Conservation (phyloP, 2,113 vertebrate species). For the Heterochromis multidens region DNA sequence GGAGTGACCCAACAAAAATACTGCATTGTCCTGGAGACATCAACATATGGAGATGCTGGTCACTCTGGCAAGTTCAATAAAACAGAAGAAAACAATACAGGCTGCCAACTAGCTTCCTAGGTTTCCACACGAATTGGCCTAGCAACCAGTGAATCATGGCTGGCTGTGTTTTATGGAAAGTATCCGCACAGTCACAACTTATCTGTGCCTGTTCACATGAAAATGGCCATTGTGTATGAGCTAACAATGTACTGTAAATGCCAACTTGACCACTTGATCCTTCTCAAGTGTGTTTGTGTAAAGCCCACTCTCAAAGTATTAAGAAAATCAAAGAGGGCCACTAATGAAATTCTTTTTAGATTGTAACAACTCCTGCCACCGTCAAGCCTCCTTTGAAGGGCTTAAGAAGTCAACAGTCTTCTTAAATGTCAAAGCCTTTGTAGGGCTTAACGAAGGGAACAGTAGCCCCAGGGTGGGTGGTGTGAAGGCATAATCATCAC, state of each 20-base stretch:
- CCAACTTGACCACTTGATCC: slow-evolving; percentile 33
- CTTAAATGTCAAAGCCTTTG: slow-evolving; percentile 64
- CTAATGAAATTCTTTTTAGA: slow-evolving; percentile 67
- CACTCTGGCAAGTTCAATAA: slow-evolving; percentile 12
- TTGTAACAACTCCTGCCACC: slow-evolving; percentile 32
- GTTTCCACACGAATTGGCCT: slow-evolving; percentile 24
- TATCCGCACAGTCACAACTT: slow-evolving; percentile 1
- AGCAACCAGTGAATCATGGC: slow-evolving; percentile 35
- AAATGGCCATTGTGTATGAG: slow-evolving; percentile 5
- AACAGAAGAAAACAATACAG: slow-evolving; percentile 36
- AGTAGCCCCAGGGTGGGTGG: slow-evolving; percentile 20
- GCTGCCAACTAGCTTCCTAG: slow-evolving; percentile 23
- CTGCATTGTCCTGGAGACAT: slow-evolving; percentile 18
- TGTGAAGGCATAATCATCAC: slow-evolving; percentile 35
- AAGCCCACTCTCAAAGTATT: slow-evolving; percentile 34
- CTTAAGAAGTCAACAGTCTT: slow-evolving; percentile 54
- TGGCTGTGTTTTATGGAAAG: slow-evolving; percentile 43
- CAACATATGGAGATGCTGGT: slow-evolving; percentile 25
- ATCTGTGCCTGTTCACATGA: slow-evolving; percentile 6
- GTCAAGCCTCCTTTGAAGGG: slow-evolving; percentile 45
- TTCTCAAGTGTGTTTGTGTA: slow-evolving; percentile 34
- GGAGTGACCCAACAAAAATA: not conserved
- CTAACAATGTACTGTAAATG: slow-evolving; percentile 24
- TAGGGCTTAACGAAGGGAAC: slow-evolving; percentile 39
- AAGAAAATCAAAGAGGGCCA: slow-evolving; percentile 26